A percentile compares a stretch with the other conserved stretches of the same genome.
Evolutionary conservation across 37 sponge, comb jelly and placozoan species (phyloP).

Genomic region (Chondrilla cf. caribensis): DNA sequence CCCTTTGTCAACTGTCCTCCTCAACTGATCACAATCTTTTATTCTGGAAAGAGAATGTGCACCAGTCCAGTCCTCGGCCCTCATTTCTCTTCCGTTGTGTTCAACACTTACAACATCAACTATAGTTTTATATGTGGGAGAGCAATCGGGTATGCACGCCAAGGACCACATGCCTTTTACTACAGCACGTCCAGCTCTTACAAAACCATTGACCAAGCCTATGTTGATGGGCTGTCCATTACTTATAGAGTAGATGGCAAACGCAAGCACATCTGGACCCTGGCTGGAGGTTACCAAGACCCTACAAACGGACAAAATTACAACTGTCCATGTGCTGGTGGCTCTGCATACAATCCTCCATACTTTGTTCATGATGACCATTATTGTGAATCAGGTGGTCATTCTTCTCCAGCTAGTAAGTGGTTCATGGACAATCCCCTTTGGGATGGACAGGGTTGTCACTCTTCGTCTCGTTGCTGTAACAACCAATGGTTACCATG

Average conservation of each 20-base stretch:
- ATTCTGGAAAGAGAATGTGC: too few relatives aligned
- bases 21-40: too few relatives aligned
- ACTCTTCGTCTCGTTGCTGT: neutral
- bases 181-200: neutral
- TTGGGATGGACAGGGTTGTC: neutral
- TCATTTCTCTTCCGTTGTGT: neutral
- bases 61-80: too few relatives aligned
- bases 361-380: neutral
- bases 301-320: neutral
- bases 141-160: neutral
- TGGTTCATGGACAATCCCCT: neutral
- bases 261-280: constrained; percentile 1
- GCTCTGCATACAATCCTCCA: neutral
- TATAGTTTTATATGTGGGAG: neutral
- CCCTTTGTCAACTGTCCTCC: too few relatives aligned
- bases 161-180: neutral
- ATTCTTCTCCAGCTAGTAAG: neutral
- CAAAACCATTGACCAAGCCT: neutral
- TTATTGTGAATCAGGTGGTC: neutral
- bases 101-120: neutral
- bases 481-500: neutral
- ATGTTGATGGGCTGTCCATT: neutral
- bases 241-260: neutral
- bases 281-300: constrained; percentile 1
- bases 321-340: constrained; percentile 13